Evolutionary conservation across 2,113 vertebrate species (phyloP).

Genomic region (Chamaetylas fuelleborni): DNA sequence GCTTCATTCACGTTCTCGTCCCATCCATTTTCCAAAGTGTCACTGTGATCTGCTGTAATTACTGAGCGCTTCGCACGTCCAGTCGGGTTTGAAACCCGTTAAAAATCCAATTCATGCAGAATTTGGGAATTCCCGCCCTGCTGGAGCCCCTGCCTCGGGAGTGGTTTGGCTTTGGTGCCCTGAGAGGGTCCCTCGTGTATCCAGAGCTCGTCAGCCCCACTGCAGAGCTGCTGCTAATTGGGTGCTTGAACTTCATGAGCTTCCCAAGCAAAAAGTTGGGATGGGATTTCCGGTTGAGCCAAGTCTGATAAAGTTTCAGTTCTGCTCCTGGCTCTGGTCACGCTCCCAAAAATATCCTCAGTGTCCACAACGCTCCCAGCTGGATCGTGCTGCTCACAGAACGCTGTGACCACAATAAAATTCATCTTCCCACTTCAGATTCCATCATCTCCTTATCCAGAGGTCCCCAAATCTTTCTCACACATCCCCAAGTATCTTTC

Average conservation of each 20-base stretch:
- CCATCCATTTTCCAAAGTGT: constrained; percentile 30
- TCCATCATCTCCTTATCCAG: background rate
- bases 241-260: background rate
- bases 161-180: background rate
- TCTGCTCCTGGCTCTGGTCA: background rate
- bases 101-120: constrained; percentile 61
- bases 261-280: background rate
- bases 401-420: background rate
- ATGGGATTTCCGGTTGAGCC: background rate
- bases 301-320: background rate
- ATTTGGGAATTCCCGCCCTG: constrained; percentile 1
- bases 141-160: background rate
- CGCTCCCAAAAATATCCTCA: background rate
- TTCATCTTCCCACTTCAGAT: background rate
- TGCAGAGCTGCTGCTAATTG: background rate
- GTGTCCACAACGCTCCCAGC: rapidly evolving
- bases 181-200: constrained; percentile 15
- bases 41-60: constrained; percentile 27
- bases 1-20: background rate
- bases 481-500: background rate
- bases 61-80: background rate
- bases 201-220: background rate
- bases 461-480: background rate
- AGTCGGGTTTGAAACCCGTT: constrained; percentile 18
- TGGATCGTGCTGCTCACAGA: background rate